phyloP scores from a whole-genome alignment of 2,113 vertebrate species.

The Gnathonemus echidnorhynchus region DNA sequence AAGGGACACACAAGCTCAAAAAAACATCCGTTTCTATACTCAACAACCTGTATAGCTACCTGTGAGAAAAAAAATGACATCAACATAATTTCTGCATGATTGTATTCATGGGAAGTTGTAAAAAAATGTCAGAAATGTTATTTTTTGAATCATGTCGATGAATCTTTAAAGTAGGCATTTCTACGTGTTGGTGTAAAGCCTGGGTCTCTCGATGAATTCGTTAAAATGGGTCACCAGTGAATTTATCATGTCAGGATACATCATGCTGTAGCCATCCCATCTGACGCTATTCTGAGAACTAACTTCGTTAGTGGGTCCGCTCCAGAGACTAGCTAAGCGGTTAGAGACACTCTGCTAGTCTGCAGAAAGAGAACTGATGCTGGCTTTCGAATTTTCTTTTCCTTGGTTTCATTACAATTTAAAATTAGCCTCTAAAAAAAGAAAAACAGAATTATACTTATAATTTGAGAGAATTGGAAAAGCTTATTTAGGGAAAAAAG shows the following conservation, averaged over 20 bases:
- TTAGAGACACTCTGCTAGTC: neutral
- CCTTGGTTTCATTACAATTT: slow-evolving; percentile 11
- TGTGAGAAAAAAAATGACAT: neutral
- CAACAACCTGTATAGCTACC: neutral
- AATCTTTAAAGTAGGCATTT: neutral
- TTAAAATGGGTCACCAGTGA: neutral
- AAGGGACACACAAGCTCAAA: neutral
- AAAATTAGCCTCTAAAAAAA: neutral
- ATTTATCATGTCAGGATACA: neutral
- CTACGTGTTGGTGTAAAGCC: neutral
- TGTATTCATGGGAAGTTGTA: neutral
- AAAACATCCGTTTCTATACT: neutral
- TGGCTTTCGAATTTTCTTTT: neutral
- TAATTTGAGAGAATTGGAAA: neutral
- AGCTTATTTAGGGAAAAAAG: neutral
- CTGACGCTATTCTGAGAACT: neutral
- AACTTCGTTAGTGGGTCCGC: neutral
- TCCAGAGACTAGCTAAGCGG: neutral
- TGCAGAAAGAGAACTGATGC: neutral
- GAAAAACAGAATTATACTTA: neutral
- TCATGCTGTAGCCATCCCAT: neutral
- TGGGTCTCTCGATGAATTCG: neutral
- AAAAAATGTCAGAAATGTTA: neutral
- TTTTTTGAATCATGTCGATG: neutral
- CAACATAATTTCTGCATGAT: neutral